A percentile compares a stretch with the other conserved stretches of the same genome.
These are phyloP conservation scores for Bettongia penicillata DNA, from an alignment of 2,113 vertebrate species.

Conservation along the genomic window DNA sequence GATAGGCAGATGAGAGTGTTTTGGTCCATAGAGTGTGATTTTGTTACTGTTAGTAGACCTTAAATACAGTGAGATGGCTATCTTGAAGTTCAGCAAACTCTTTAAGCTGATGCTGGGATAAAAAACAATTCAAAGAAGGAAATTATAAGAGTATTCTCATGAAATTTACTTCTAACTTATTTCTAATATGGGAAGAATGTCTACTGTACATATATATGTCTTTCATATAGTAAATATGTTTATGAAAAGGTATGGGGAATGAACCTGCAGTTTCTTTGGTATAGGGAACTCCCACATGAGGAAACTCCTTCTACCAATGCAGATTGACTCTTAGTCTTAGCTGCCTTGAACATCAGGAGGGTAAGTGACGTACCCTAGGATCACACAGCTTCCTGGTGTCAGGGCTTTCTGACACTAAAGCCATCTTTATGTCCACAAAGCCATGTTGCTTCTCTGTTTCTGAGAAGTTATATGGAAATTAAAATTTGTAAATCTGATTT, in stretches of 20 bases:
- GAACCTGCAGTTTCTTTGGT: background rate
- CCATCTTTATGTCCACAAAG: background rate
- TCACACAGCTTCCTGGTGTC: background rate
- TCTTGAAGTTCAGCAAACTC: background rate
- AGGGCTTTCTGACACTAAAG: background rate
- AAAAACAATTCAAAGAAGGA: background rate
- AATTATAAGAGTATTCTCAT: background rate
- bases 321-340: background rate
- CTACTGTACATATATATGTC: background rate
- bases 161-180: background rate
- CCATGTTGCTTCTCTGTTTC: background rate
- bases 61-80: background rate
- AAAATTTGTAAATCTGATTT: constrained; percentile 40
- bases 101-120: background rate
- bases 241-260: background rate
- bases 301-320: background rate
- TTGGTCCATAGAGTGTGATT: constrained; percentile 22
- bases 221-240: background rate
- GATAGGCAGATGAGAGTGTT: background rate
- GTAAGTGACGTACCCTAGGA: background rate
- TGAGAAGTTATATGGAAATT: constrained; percentile 17
- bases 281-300: background rate
- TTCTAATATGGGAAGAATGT: background rate
- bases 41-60: background rate
- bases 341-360: background rate